Evolutionary conservation across 2,797 vertebrate species (phyloP), one percentile per base, ranked within the genome.

Genomic region (Myotis daubentonii): DNA sequence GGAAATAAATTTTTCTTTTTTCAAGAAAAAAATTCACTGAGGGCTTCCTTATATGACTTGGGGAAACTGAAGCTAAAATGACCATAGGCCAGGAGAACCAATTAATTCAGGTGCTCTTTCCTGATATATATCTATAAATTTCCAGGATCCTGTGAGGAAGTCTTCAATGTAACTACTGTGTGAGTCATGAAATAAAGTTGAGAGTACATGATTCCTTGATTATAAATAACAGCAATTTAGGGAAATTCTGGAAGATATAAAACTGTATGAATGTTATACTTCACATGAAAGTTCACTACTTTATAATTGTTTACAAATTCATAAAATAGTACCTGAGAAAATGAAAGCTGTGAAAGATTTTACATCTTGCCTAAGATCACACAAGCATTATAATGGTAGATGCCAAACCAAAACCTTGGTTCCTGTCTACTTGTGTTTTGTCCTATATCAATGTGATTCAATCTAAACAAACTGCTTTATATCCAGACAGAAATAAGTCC

Each of bases 231-330:
- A 82, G 13, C 11, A 71, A 57, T 71, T 92, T 7, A 28, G 19
- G 87, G 44, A 93, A 65, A 82, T 57, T 53, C 8, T 55, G 3
- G 82, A 51, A 41, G 57, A 60, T 33, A 25, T 33, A 60, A 76
- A 87, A 51, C 22, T 70, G 2, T 62, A 68, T 75, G 15, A 75
- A 94, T 86, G 68, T 75, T 76, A 75, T 23, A 38, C 9, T 68
- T 83, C 20, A 19, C 4, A 62, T 33, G 38, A 87, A 87, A 60
- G 20, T 81, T 82, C 60, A 53, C 33, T 49, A 33, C 12, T 82
- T 94, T 66, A 41, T 75, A 62, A 62, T 78, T 92, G 33, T 83
- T 83, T 30, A 53, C 66, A 88, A 55, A 71, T 78, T 88, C 51
- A 76, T 65, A 60, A 88, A 15, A 55, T 23, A 62, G 49, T 17